Base-by-base conservation (phyloP, 2,113 vertebrate species). In the Otolemur garnettii region DNA sequence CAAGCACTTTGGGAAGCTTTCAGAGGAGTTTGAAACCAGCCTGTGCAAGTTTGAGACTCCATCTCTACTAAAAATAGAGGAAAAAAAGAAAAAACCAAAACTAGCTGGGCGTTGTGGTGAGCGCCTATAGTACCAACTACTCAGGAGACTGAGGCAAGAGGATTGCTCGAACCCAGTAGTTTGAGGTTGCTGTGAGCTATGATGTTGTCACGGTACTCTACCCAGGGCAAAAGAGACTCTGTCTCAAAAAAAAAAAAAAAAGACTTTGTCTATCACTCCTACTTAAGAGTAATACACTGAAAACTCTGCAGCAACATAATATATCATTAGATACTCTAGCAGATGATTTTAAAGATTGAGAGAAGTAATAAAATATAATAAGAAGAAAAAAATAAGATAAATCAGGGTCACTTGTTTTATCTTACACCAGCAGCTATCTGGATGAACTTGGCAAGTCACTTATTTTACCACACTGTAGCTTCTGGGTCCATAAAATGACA, bases 301-400 rank as follows among this genome's bases (percentile, higher is more conserved):
- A 71, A 75, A 85, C 7, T 22, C 12, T 66, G 92, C 53, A 60
- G 71, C 26, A 22, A 13, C 19, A 13, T 33, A 35, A 66, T 5
- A 66, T 1, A 64, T 26, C 28, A 57, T 11, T 10, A 85, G 68
- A 75, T 75, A 77, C 42, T 19, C n/a, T 38, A 57, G 35, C 35
- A 74, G 42, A 28, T 42, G 35, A 75, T 13, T 60, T 60, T 87
- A 53, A 50, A 81, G 68, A 57, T 24, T 60, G 18, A 13, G 60
- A 30, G n/a, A 42, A 12, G 77, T 42, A 30, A 38, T 8, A 26
- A 0, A 11, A 19, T 7, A 0, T 5, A 57, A 30, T 24, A 69
- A 50, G 24, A 55, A 60, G 30, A 45, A 72, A 57, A 5, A 5
- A 55, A 14, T 75, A 38, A 38, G 35, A 57, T 35, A 42, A 50